Conservation (phyloP, 2,888 invertebrate species). For the Nemapogon koenigi region DNA sequence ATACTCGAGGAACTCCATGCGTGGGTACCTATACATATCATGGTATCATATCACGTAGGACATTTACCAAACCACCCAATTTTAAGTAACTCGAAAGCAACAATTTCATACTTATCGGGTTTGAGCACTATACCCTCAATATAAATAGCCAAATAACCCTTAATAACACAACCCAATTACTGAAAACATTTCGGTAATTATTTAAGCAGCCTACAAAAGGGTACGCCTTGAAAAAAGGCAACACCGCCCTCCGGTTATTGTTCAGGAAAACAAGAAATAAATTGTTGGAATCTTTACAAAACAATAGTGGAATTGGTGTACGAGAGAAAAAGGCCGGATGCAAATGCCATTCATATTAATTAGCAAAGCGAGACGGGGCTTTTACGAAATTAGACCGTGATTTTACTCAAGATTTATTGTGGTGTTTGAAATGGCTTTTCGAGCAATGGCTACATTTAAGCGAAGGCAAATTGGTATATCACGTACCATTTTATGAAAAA, state of each 20-base stretch:
- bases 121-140: too few relatives aligned
- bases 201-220: background rate
- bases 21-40: too few relatives aligned
- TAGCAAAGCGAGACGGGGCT: slow-evolving; percentile 65
- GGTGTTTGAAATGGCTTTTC: slow-evolving; percentile 60
- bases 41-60: too few relatives aligned
- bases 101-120: too few relatives aligned
- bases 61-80: too few relatives aligned
- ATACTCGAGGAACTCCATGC: too few relatives aligned
- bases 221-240: slow-evolving; percentile 23
- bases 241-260: slow-evolving; percentile 27
- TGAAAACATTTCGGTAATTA: too few relatives aligned
- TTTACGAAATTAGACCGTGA: slow-evolving; percentile 65
- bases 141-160: too few relatives aligned
- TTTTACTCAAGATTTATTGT: slow-evolving; percentile 63
- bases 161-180: too few relatives aligned
- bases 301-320: slow-evolving; percentile 63
- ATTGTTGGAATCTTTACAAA: slow-evolving; percentile 60
- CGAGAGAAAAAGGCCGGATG: slow-evolving; percentile 65
- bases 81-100: too few relatives aligned
- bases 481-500: too few relatives aligned
- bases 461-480: slow-evolving; percentile 54
- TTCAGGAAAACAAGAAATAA: slow-evolving; percentile 56
- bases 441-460: slow-evolving; percentile 60
- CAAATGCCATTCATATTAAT: slow-evolving; percentile 66